Conservation (phyloP, 2,797 vertebrate species). For the Cuniculus paca region DNA sequence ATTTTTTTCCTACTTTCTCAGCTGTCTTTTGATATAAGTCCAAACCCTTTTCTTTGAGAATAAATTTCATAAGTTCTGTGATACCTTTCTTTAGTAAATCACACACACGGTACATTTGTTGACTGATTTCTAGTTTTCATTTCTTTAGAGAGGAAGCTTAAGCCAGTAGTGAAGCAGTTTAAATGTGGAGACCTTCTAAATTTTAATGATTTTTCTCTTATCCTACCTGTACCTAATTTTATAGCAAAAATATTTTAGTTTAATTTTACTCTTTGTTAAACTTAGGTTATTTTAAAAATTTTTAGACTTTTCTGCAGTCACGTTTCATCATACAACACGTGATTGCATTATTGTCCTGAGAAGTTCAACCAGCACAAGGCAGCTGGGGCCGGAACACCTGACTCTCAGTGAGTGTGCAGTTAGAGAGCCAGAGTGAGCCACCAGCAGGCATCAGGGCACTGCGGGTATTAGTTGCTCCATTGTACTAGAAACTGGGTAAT, state of each 20-base stretch:
- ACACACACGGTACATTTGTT: slow-evolving; percentile 7
- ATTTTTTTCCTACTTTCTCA: background rate
- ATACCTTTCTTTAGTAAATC: slow-evolving; percentile 39
- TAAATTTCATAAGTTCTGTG: slow-evolving; percentile 24
- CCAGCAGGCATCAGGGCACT: background rate
- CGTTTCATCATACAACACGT: background rate
- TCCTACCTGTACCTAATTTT: background rate
- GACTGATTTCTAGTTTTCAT: background rate
- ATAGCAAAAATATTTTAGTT: background rate
- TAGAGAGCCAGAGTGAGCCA: background rate
- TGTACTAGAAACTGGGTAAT: background rate
- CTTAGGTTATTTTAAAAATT: background rate
- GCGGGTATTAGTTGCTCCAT: background rate
- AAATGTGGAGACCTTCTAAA: background rate
- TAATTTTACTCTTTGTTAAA: slow-evolving; percentile 53
- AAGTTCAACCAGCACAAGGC: slow-evolving; percentile 3
- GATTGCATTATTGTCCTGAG: slow-evolving; percentile 28
- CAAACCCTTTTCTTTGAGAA: slow-evolving; percentile 42
- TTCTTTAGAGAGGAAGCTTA: slow-evolving; percentile 33
- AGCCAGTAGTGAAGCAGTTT: slow-evolving; percentile 32
- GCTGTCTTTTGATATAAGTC: background rate
- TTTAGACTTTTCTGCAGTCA: background rate
- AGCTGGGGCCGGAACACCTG: background rate
- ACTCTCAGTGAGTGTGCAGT: background rate
- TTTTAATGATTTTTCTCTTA: slow-evolving; percentile 38